phyloP scores from a whole-genome alignment of 2,797 vertebrate species.

The Fratercula arctica region DNA sequence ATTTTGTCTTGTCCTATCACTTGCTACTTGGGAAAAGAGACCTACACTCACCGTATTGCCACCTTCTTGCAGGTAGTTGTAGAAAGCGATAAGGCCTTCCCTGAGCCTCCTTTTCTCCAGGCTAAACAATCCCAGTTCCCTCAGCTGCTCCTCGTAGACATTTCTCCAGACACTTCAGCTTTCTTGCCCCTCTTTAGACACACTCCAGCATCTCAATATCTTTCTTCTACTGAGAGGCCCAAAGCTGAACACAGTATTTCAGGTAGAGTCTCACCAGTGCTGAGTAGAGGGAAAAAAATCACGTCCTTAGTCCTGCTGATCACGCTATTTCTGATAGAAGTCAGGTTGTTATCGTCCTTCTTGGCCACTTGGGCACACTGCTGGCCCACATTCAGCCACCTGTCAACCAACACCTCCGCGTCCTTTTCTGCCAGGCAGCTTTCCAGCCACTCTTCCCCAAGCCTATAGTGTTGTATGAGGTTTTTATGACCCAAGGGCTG shows the following conservation, averaged over 20 bases:
- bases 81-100: too few species aligned
- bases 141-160: too few species aligned
- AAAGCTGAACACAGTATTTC: not conserved
- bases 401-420: not conserved
- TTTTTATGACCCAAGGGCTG: not conserved
- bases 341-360: too few species aligned
- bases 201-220: not conserved
- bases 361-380: not conserved
- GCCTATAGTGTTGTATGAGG: not conserved
- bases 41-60: too few species aligned
- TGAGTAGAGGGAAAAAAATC: too few species aligned
- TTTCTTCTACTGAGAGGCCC: not conserved
- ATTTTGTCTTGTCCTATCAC: not conserved
- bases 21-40: not conserved
- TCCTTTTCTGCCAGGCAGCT: not conserved
- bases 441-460: not conserved
- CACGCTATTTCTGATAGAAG: too few species aligned
- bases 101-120: too few species aligned
- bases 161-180: not conserved
- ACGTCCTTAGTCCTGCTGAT: too few species aligned
- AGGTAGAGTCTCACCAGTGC: not conserved
- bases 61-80: too few species aligned
- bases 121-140: too few species aligned
- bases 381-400: not conserved
- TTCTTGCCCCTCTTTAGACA: not conserved